Percentiles rank a stretch among this genome's conserved stretches.
phyloP scores from a whole-genome alignment of 1,140 invertebrate genomes.

The Pararge aegeria region DNA sequence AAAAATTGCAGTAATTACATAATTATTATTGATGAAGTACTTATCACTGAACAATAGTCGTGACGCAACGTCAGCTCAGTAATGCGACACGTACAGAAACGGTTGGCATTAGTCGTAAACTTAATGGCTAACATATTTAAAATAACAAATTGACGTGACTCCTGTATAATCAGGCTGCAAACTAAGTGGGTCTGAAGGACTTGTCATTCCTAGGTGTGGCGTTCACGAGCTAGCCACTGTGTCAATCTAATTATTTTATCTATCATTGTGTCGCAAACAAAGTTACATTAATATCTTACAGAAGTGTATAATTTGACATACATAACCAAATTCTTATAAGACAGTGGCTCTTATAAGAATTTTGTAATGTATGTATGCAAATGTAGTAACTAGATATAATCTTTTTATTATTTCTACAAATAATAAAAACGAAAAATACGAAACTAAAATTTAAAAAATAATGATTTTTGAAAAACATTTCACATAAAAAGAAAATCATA shows the following conservation, averaged over 20 bases:
- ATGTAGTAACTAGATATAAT: too few relatives aligned
- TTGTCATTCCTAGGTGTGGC: slow-evolving; percentile 60
- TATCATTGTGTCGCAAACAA: slow-evolving; percentile 34
- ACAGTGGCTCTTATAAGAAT: too few relatives aligned
- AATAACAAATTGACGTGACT: slow-evolving; percentile 66
- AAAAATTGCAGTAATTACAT: slow-evolving; percentile 14
- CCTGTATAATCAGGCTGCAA: slow-evolving; percentile 50
- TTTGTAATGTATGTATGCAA: too few relatives aligned
- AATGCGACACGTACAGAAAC: slow-evolving; percentile 38
- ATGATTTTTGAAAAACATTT: too few relatives aligned
- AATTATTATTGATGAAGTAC: slow-evolving; percentile 35
- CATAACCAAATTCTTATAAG: too few relatives aligned
- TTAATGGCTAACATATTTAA: slow-evolving; percentile 60
- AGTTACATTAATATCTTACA: slow-evolving; percentile 18
- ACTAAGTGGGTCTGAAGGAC: slow-evolving; percentile 63
- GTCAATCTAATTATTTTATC: slow-evolving; percentile 52
- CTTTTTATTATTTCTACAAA: too few relatives aligned
- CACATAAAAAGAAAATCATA: too few relatives aligned
- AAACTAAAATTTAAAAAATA: too few relatives aligned
- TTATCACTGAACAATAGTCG: slow-evolving; percentile 32
- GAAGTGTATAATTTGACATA: slow-evolving; percentile 22
- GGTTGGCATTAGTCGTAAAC: slow-evolving; percentile 45
- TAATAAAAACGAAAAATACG: too few relatives aligned
- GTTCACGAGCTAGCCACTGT: slow-evolving; percentile 55
- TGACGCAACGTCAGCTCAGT: slow-evolving; percentile 34